Evolutionary conservation across 2,888 invertebrate species (phyloP).

Genomic region (Agrotis puta): DNA sequence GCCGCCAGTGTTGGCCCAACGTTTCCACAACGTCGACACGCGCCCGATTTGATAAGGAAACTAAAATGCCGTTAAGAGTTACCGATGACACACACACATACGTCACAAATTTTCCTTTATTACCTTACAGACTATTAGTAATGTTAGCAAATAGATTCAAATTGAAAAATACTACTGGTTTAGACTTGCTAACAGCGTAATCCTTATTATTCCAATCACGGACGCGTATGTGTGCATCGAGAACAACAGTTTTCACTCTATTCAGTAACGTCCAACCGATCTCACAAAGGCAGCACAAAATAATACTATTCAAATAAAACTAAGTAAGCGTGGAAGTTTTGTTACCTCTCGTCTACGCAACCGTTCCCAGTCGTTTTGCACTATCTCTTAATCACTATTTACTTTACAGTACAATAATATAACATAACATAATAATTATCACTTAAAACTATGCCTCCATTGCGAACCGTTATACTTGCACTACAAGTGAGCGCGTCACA

Average conservation of each 20-base stretch:
- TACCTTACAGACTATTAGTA: conserved; percentile 57
- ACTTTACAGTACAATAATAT: conserved; percentile 87
- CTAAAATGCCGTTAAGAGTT: conserved; percentile 70
- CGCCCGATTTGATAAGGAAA: conserved; percentile 76
- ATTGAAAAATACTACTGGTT: conserved; percentile 43
- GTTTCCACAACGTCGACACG: conserved; percentile 69
- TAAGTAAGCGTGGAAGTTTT: conserved; percentile 71
- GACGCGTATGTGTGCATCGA: conserved; percentile 53
- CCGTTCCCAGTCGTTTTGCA: conserved; percentile 91
- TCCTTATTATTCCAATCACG: conserved; percentile 45
- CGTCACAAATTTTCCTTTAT: conserved; percentile 70
- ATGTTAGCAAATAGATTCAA: conserved; percentile 61
- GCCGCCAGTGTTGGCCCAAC: conserved; percentile 77
- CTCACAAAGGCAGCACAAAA: conserved; percentile 72
- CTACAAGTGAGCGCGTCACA: conserved; percentile 74
- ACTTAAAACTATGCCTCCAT: conserved; percentile 85
- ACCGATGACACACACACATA: conserved; percentile 68
- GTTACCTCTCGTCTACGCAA: conserved; percentile 75
- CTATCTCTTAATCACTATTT: conserved; percentile 87
- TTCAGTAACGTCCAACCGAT: conserved; percentile 65
- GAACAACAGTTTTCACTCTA: conserved; percentile 55
- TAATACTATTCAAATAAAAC: conserved; percentile 70
- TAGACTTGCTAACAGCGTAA: conserved; percentile 50
- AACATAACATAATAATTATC: conserved; percentile 87
- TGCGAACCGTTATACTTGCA: conserved; percentile 79